Conservation (phyloP, 2,888 invertebrate genomes). For the Pelosia muscerda region DNA sequence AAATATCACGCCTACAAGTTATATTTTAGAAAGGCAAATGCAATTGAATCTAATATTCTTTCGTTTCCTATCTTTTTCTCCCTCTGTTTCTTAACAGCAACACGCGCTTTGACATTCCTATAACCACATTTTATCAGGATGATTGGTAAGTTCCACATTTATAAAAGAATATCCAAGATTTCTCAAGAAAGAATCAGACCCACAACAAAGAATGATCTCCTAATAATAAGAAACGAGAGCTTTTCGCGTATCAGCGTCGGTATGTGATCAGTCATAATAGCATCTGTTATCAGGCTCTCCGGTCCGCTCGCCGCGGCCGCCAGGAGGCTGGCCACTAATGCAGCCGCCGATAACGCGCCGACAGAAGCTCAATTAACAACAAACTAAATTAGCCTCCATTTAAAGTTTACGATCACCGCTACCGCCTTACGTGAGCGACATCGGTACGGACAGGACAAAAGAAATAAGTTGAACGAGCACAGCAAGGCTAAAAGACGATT, state of each 20-base stretch:
- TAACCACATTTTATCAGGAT: background rate
- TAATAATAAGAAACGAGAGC: slow-evolving; percentile 6
- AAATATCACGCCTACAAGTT: background rate
- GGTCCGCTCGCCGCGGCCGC: slow-evolving; percentile 14
- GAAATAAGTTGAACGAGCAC: background rate
- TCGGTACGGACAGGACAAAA: slow-evolving; percentile 63
- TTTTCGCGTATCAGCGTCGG: slow-evolving; percentile 47
- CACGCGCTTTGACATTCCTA: background rate
- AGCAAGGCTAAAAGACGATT: background rate
- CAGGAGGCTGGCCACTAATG: slow-evolving; percentile 69
- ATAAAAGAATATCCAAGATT: background rate
- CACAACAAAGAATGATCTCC: background rate
- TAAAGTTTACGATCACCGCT: slow-evolving; percentile 85
- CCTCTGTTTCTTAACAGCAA: background rate
- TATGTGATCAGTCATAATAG: slow-evolving; percentile 53
- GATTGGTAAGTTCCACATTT: too few species aligned
- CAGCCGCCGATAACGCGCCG: slow-evolving; percentile 76
- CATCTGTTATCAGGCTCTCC: slow-evolving; percentile 25
- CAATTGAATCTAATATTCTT: too few species aligned
- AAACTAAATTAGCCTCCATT: slow-evolving; percentile 85
- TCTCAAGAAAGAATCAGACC: background rate
- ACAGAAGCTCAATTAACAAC: slow-evolving; percentile 85
- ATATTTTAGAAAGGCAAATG: too few species aligned
- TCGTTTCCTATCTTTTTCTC: background rate
- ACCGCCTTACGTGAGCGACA: slow-evolving; percentile 80